Base-by-base conservation (phyloP, 2,797 vertebrate genomes). In the Chelonia mydas region DNA sequence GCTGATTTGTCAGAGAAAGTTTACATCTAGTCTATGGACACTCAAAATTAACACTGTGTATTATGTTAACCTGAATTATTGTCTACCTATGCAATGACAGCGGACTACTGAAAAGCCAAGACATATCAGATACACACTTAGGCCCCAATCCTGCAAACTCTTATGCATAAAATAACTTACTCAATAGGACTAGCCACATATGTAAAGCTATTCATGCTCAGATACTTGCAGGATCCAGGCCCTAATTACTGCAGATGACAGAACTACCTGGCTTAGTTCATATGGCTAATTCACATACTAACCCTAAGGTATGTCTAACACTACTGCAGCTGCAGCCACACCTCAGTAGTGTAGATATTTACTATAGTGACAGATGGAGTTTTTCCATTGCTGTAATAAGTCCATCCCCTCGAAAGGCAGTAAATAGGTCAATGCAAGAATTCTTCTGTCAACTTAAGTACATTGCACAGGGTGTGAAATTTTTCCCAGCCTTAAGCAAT, bases 91-190 rank as follows among this genome's bases (percentile, higher is more conserved):
- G n/a, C 37, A 5, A 45, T 19, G 25, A 47, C 11, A 15, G 6
- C 53, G 0, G 0, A 11, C 21, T 1, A 11, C 11, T 61, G 11
- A 93, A 83, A 28, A 55, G n/a, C 4, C 5, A 61, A 49, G 1
- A n/a, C 3, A 78, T 37, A 72, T 28, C 25, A 59, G 11, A 47
- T 27, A 37, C 12, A 47, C 11, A 76, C 41, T 84, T 10, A 86
- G 45, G 11, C 2, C 57, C 76, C 4, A 50, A 16, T n/a, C 84
- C 77, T 3, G 31, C 50, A 91, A 53, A 15, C 4, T 51, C 12
- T 53, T 53, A 13, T 11, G 15, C 21, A 49, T 2, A 6, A 13
- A 3, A 76, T 7, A 1, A 41, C 41, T 41, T 41, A 2, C 11
- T 6, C n/a, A 41, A 49, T 45, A 5, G 2, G 12, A 72, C 57